Percentiles rank a stretch among this genome's conserved stretches.
Evolutionary conservation across 2,113 vertebrate species (phyloP).

Genomic region (Lamprologus lemairii): DNA sequence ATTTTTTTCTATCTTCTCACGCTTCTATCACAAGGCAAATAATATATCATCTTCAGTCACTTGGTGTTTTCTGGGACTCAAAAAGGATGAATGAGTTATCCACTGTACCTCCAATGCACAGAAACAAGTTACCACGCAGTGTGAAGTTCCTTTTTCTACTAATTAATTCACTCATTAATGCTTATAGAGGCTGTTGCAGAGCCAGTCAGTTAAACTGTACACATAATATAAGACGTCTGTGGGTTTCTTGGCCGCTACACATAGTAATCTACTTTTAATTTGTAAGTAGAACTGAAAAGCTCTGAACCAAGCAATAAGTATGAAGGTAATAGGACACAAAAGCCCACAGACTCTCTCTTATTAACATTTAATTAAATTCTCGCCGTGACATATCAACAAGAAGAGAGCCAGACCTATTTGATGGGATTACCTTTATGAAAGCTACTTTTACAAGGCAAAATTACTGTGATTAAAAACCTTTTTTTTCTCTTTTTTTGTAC

Average conservation of each 20-base stretch:
- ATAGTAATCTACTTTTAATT: neutral
- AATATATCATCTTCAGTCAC: neutral
- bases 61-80: neutral
- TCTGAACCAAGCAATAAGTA: neutral
- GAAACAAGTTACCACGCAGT: neutral
- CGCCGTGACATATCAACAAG: neutral
- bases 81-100: neutral
- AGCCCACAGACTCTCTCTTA: neutral
- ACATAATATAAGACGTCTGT: neutral
- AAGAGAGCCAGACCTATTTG: neutral
- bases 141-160: neutral
- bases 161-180: neutral
- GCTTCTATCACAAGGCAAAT: neutral
- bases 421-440: neutral
- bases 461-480: neutral
- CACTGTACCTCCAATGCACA: neutral
- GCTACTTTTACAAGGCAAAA: neutral
- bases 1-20: neutral
- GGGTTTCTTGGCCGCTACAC: neutral
- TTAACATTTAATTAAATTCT: slow-evolving; percentile 2
- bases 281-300: neutral
- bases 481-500: neutral
- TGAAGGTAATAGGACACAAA: neutral
- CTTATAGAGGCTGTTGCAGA: neutral
- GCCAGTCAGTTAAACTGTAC: neutral